Evolutionary conservation across 1,140 invertebrate species (phyloP), one percentile per base, ranked within the genome.

Genomic region (Pseudomyrmex dendroicus): DNA sequence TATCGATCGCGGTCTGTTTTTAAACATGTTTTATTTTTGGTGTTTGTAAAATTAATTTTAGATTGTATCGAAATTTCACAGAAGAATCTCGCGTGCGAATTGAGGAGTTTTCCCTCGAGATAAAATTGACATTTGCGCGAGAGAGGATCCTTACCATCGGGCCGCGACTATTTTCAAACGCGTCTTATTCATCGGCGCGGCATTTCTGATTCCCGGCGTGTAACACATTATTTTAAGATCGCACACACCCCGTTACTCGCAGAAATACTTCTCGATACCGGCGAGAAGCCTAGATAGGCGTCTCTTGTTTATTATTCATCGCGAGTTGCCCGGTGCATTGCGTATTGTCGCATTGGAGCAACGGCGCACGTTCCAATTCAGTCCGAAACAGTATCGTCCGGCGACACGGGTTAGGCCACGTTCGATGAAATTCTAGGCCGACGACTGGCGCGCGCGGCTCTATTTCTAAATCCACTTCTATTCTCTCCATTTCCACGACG

Each of bases 381-480:
- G 70, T 48, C 54, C 84, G 73, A 84, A 84, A 87, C 77, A 77
- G 74, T 84, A 80, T 63, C 82, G 67, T 57, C 44, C 85, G 86
- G 85, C 86, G 5, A 54, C 52, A 48, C 35, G 17, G 50, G 62
- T 57, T 78, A 48, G 86, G 89, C 67, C 82, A 66, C 73, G 85
- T 88, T 88, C 86, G 86, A 89, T 92, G 84, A 89, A 89, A 92
- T 93, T 90, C 90, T 92, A 91, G 92, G 91, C 83, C 89, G 90
- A 87, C 91, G 91, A 92, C 91, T 90, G 90, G 87, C 87, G 87
- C 3, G 5, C 35, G 85, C 84, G 80, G 89, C 93, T 94, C 93
- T 94, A 93, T 93, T 93, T 93, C 86, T 89, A 91, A n/a, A 66
- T 89, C 87, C 89, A 35, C 35, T 35, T 35, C 35, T 35, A 35